Percentiles rank a stretch among this genome's conserved stretches.
Conservation (phyloP, 2,113 vertebrate genomes). For the Jacana jacana region DNA sequence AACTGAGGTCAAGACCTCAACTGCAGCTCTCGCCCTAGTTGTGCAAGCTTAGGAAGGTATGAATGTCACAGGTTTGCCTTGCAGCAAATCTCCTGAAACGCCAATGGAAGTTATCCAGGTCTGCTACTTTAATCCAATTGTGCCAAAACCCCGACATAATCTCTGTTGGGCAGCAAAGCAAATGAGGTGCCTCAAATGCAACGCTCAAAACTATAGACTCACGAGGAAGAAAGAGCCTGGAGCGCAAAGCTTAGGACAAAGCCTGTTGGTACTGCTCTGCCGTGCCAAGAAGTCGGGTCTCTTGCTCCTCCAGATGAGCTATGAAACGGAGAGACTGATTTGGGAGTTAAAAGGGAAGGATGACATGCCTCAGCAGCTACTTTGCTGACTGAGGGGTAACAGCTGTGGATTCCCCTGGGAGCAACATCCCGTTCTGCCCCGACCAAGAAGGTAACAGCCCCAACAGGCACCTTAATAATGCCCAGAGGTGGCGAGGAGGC, state of each 20-base stretch:
- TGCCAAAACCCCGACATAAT: background rate
- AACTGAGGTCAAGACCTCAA: constrained; percentile 66
- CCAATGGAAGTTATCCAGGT: constrained; percentile 32
- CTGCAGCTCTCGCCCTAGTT: constrained; percentile 26
- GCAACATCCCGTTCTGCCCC: background rate
- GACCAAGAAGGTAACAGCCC: constrained; percentile 21
- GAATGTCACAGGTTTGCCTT: constrained; percentile 62
- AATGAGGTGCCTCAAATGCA: constrained; percentile 50
- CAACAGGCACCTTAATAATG: background rate
- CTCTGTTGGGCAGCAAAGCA: constrained; percentile 55
- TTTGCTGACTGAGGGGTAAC: constrained; percentile 46
- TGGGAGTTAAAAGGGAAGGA: constrained; percentile 4
- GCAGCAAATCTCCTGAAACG: constrained; percentile 33
- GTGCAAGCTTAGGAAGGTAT: constrained; percentile 50
- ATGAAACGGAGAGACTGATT: rapidly evolving
- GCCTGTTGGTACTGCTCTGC: background rate
- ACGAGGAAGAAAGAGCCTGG: background rate
- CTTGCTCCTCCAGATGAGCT: background rate
- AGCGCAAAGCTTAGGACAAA: background rate
- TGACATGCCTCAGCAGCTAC: constrained; percentile 6
- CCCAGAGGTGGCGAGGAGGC: background rate
- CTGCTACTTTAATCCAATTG: constrained; percentile 42
- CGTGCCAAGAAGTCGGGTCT: background rate
- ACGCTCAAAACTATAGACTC: background rate
- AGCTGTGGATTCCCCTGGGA: constrained; percentile 20